Percentiles rank a stretch among this genome's conserved stretches.
phyloP scores from a whole-genome alignment of 2,888 invertebrate genomes.

The Acrocyrtus sp. region DNA sequence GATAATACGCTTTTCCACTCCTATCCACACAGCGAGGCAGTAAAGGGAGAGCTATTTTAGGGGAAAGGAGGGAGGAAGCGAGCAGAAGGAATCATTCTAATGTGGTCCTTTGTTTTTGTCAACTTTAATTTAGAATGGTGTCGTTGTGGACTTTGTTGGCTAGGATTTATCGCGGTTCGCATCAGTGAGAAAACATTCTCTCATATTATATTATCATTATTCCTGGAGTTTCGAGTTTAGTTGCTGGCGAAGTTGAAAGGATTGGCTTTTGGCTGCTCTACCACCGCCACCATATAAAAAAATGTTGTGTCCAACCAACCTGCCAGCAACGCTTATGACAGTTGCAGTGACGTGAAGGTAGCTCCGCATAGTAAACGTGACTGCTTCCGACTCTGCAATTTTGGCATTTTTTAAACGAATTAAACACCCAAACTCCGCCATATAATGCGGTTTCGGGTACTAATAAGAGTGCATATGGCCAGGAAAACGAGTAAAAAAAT shows the following conservation, averaged over 20 bases:
- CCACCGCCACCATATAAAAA: constrained; percentile 18
- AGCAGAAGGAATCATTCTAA: constrained; percentile 37
- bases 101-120: constrained; percentile 50
- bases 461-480: too few species aligned
- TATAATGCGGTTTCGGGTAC: too few species aligned
- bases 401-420: too few species aligned
- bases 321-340: constrained; percentile 17
- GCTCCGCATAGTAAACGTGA: too few species aligned
- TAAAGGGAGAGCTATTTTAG: constrained; percentile 21
- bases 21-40: constrained; percentile 27
- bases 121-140: constrained; percentile 53
- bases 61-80: constrained; percentile 11
- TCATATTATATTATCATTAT: constrained; percentile 31
- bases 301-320: constrained; percentile 25
- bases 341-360: too few species aligned
- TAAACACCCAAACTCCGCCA: too few species aligned
- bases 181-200: constrained; percentile 20
- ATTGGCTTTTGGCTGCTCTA: too few species aligned
- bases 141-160: constrained; percentile 45
- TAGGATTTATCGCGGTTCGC: constrained; percentile 42
- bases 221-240: constrained; percentile 3
- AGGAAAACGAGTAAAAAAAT: too few species aligned
- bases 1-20: constrained; percentile 27
- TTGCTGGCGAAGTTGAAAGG: constrained; percentile 27
- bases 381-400: too few species aligned